Evolutionary conservation across 1,140 invertebrate species (phyloP).

Genomic region (Bradysia coprophila): DNA sequence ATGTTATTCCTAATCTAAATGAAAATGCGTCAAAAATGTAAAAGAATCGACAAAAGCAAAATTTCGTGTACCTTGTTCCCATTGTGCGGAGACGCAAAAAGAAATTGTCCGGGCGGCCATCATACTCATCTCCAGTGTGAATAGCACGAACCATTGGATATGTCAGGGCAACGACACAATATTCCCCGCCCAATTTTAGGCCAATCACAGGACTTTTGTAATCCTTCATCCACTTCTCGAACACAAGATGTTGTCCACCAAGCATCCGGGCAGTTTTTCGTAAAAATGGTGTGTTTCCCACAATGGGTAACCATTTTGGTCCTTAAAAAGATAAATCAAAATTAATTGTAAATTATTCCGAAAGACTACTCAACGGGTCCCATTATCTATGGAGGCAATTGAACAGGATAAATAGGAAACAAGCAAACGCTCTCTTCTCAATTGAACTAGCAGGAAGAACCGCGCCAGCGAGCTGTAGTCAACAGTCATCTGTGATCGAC

Average conservation of each 20-base stretch:
- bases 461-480: too few relatives aligned
- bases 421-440: too few relatives aligned
- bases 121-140: constrained; percentile 41
- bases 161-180: constrained; percentile 39
- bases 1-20: constrained; percentile 38
- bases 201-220: constrained; percentile 44
- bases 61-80: constrained; percentile 33
- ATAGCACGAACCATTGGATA: constrained; percentile 35
- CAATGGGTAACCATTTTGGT: constrained; percentile 42
- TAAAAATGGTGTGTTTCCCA: constrained; percentile 40
- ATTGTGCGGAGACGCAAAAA: constrained; percentile 48
- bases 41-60: too few relatives aligned
- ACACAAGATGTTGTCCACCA: constrained; percentile 40
- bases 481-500: too few relatives aligned
- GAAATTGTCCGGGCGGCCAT: constrained; percentile 51
- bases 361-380: too few relatives aligned
- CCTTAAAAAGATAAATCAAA: constrained; percentile 28
- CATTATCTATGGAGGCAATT: too few relatives aligned
- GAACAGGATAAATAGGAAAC: too few relatives aligned
- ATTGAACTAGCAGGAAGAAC: too few relatives aligned
- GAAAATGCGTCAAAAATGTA: constrained; percentile 6
- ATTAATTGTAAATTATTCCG: too few relatives aligned
- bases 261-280: constrained; percentile 28
- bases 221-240: constrained; percentile 32
- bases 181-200: constrained; percentile 40